Base-by-base conservation (phyloP, 2,888 invertebrate species). In the Athalia circularis region DNA sequence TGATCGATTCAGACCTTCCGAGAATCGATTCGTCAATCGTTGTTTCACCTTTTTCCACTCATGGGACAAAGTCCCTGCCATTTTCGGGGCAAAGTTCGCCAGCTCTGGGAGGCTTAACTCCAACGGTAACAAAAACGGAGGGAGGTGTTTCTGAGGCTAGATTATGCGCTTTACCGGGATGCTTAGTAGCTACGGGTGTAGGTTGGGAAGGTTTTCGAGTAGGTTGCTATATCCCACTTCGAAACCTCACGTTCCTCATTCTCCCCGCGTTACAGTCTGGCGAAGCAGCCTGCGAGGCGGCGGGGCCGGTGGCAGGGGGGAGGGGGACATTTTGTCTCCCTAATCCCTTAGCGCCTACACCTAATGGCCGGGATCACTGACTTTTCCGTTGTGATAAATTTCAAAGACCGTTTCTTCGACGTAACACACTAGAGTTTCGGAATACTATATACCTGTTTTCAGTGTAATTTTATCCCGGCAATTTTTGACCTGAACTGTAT, bases 111-210 rank as follows among this genome's bases (percentile, higher is more conserved):
- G 86, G 85, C 88, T 88, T 87, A 88, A 86, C 87, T 87, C 85
- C 84, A 82, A 83, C 82, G 76, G 80, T 83, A 83, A 86, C 85
- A 87, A 87, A 88, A 88, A 88, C 84, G 45, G 57, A 11, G 43
- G 52, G 72, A 47, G 47, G 59, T 15, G 57, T 52, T 45, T 72
- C 72, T 72, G 72, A 72, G 72, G 72, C 72, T 72, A 59, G 72
- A 72, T 72, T 72, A 72, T 72, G 59, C 72, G 72, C 72, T 72
- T 72, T 72, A 57, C 43, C 52, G 15, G 57, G 59, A 59, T 72
- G 72, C 72, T 72, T 72, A 72, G 72, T 72, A 72, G 52, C n/a
- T 47, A n/a, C 47, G 70, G 29, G 29, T 29, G 29, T 29, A 29
- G 29, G 29, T 29, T 29, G 29, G 29, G 29, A 29, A 29, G 29